Base-by-base conservation (phyloP, 1,140 invertebrate species). In the Gyrodactylus bullatarudis region DNA sequence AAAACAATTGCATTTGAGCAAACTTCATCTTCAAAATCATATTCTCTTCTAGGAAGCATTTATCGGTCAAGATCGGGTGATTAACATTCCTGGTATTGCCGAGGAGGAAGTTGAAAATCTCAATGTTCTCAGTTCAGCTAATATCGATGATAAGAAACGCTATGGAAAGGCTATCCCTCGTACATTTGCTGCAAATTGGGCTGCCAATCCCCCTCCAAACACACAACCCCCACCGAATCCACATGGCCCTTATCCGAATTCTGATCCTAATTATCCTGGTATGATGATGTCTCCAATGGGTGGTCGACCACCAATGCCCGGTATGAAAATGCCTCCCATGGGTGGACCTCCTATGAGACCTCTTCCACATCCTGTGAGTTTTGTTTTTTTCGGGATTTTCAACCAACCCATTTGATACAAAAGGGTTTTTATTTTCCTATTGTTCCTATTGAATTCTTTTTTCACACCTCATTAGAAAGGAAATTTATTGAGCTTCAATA, bases 61-160 rank as follows among this genome's bases (percentile, higher is more conserved):
- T 19, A 21, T 54, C 20, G 72, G 21, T 20, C 21, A 21, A 73
- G 26, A n/a, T 19, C 20, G n/a, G 16, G 2, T 19, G 25, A 27
- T 73, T 2, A 21, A 70, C 24, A 22, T 23, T 23, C 24, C 22
- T 20, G 69, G 24, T 74, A 72, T 74, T 20, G 26, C n/a, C 72
- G 21, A 23, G 25, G 73, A 73, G 2, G n/a, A 73, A 72, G 34
- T 54, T 16, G 34, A 54, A 54, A 54, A 54, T n/a, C n/a, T 54
- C n/a, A 54, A 54, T n/a, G 34, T 54, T 16, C 34, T 54, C 34
- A 16, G 8, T n/a, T 8, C 8, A 54, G 34, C 8, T 8, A 54
- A 54, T n/a, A 16, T 54, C n/a, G 34, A 54, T 54, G 34, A 54
- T n/a, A 54, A 54, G 34, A 54, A 54, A n/a, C 34, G 34, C 34